Evolutionary conservation across 2,797 vertebrate genomes (phyloP), one percentile per base, ranked within the genome.

Genomic region (Diglossa cyanea): DNA sequence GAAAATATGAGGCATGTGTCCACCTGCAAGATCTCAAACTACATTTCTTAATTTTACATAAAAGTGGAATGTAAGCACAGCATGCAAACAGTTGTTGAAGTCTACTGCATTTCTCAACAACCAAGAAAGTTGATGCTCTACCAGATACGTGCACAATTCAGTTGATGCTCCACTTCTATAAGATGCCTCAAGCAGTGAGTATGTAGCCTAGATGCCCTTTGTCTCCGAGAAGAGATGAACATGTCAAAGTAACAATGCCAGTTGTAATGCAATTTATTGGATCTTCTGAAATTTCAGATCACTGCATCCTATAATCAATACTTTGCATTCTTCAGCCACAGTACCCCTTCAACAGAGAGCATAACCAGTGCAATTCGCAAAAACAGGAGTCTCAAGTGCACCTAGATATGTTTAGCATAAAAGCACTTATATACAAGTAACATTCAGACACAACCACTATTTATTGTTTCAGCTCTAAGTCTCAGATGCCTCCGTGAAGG

Each of bases 251-350:
- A 94, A 88, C 75, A 79, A 77, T 15, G 30, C 48, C 80, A 66
- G 54, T 35, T 89, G 60, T 66, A 80, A 94, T 10, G 12, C 54
- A 85, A 76, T 86, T 94, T 96, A 94, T 94, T 77, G 66, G 79
- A 91, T 76, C 66, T 93, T 94, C 88, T 53, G 37, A 87, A 96
- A 96, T 93, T 96, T 94, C 81, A 91, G 75, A 87, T 90, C 73
- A 68, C 90, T 85, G 72, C 39, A 70, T 61, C 79, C 88, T 84
- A 94, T 96, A 95, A 96, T 94, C 89, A 95, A 79, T 94, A 87
- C 19, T 93, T 90, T 44, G 73, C 71, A 75, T 74, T 79, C 74
- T 79, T 83, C 74, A 88, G 78, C 55, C 61, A 81, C 55, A 74
- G 54, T 7, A 62, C 11, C 26, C 89, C 87, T 91, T 82, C 70